phyloP scores from a whole-genome alignment of 2,888 invertebrate species.

The Zootermopsis nevadensis region DNA sequence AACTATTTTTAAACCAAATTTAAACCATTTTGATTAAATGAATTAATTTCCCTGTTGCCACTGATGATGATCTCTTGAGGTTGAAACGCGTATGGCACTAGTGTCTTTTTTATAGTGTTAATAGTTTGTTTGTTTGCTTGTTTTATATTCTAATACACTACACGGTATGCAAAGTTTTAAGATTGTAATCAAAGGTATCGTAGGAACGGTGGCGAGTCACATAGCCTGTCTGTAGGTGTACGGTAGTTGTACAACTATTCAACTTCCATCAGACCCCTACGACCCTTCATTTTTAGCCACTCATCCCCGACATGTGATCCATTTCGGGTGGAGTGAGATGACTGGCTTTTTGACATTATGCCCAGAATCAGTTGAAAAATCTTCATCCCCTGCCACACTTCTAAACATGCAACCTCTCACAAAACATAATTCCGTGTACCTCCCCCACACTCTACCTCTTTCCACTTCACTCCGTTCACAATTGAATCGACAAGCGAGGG shows the following conservation, averaged over 20 bases:
- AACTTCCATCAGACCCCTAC: neutral
- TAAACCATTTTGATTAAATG: no score
- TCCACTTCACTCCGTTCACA: constrained; percentile 15
- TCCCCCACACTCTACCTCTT: neutral
- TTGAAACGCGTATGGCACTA: no score
- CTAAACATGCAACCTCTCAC: constrained; percentile 22
- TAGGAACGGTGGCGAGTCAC: no score
- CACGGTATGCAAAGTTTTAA: no score
- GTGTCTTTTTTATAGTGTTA: no score
- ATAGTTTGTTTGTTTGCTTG: no score
- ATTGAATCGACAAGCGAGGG: constrained; percentile 21
- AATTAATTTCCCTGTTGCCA: no score
- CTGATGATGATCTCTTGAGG: no score
- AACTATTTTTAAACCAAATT: no score
- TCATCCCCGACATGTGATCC: constrained; percentile 20
- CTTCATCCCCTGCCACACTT: neutral
- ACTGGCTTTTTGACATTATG: constrained; percentile 28
- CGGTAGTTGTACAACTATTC: neutral
- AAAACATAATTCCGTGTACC: constrained; percentile 21
- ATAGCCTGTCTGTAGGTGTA: neutral
- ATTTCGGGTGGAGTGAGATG: constrained; percentile 12
- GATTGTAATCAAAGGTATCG: no score
- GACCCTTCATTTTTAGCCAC: neutral
- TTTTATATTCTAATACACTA: no score
- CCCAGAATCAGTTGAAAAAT: constrained; percentile 19